Percentiles rank a stretch among this genome's conserved stretches.
Evolutionary conservation across 2,888 invertebrate genomes (phyloP).

Genomic region (Cephus runcator): DNA sequence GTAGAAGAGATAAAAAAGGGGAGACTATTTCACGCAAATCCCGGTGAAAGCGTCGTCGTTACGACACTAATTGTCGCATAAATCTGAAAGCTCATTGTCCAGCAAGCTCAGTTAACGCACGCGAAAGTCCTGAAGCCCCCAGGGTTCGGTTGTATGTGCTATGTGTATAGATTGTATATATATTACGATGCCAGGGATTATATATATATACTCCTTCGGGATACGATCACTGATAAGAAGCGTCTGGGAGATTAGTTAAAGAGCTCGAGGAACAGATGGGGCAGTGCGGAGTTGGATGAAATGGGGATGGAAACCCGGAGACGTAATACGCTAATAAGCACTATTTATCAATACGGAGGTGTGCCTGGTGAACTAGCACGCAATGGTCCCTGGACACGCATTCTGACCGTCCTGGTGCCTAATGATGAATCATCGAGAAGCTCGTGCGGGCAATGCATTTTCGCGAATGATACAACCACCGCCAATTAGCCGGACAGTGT

Average conservation of each 20-base stretch:
- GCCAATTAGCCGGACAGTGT: not conserved
- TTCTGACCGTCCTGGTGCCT: not conserved
- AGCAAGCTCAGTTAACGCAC: not conserved
- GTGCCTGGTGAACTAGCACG: constrained; percentile 19
- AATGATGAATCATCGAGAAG: constrained; percentile 5
- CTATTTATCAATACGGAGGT: constrained; percentile 24
- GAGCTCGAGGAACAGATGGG: not conserved
- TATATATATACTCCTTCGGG: not conserved
- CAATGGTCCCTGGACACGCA: constrained; percentile 15
- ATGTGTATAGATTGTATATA: not conserved
- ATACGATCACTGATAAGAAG: not conserved
- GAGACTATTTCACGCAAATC: not conserved
- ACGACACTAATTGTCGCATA: not conserved
- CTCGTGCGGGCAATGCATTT: not conserved
- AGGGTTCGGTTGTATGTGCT: not conserved
- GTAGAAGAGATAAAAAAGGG: not conserved
- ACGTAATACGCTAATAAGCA: constrained; percentile 21
- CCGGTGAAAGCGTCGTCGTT: not conserved
- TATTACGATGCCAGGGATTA: not conserved
- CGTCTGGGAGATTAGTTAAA: not conserved
- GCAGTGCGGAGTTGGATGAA: not conserved
- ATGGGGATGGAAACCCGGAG: not conserved
- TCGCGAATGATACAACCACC: not conserved
- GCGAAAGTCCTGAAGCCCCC: not conserved
- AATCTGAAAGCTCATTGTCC: not conserved